Percentiles rank a stretch among this genome's conserved stretches.
Evolutionary conservation across 2,113 vertebrate genomes (phyloP).

Genomic region (Brienomyrus longianalis): DNA sequence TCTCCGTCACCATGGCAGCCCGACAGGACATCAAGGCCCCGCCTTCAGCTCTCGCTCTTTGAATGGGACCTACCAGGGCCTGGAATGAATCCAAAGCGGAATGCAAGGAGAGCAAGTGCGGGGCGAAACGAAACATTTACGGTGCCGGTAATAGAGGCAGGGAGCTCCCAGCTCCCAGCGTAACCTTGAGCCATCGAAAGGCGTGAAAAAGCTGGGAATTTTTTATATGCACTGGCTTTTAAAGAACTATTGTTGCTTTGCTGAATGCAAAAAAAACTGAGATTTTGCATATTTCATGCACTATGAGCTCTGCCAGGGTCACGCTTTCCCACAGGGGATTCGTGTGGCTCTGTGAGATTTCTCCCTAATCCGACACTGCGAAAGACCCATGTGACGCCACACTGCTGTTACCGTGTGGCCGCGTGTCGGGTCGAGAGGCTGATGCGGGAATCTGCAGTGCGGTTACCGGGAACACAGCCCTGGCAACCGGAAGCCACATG

Average conservation of each 20-base stretch:
- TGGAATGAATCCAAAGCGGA: constrained; percentile 6
- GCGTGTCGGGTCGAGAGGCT: neutral
- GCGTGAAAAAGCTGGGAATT: neutral
- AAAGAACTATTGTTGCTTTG: neutral
- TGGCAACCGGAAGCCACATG: neutral
- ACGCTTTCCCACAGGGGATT: neutral
- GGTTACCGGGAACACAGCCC: neutral
- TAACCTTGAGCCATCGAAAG: neutral
- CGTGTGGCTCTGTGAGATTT: neutral
- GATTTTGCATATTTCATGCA: neutral
- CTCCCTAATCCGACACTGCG: neutral
- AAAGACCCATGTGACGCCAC: neutral
- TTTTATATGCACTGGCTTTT: neutral
- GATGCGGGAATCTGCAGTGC: neutral
- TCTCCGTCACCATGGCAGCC: constrained; percentile 19
- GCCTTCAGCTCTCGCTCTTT: neutral
- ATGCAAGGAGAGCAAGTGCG: neutral
- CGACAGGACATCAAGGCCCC: neutral
- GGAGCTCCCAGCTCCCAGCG: neutral
- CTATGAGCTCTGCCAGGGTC: neutral
- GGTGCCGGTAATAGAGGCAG: neutral
- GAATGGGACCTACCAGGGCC: neutral
- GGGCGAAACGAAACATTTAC: neutral
- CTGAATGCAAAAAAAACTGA: neutral
- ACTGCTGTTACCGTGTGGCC: neutral